Evolutionary conservation across 64 coral and sea anemone genomes (phyloP), one percentile per base, ranked within the genome.

Genomic region (Montipora capricornis): DNA sequence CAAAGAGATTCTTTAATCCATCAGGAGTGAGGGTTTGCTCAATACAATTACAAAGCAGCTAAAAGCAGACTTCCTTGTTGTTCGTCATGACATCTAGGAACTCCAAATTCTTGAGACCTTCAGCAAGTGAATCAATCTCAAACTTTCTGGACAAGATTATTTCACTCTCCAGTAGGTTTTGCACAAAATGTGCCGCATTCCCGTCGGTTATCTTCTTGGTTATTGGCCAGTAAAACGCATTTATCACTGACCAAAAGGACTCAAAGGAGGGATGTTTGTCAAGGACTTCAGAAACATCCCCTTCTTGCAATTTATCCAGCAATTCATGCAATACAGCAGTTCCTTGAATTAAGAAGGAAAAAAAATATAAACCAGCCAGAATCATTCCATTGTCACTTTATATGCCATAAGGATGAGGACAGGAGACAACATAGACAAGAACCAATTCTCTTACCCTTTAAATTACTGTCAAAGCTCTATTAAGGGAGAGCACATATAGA

Each of bases 51-150:
- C 90, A 91, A 24, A 91, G 81, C 49, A 91, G 29, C 62, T 91
- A 74, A 66, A 16, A 91, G 68, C 90, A 91, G 15, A 91, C 77
- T 82, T 91, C 90, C 15, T 73, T 74, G 49, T 91, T 91, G 1
- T 91, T 75, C 82, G 59, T 91, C 12, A 91, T 91, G 49, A 91
- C 10, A 44, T 91, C 78, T 52, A 91, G 90, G 51, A 91, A 70
- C 12, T 79, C 89, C 89, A 81, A 47, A 44, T 73, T 59, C 44
- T 19, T 49, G 11, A 91, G 57, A 13, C 89, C 87, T 75, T 89
- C 74, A 89, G 69, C 78, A 19, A 91, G 60, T 68, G 79, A 79
- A 71, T 91, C 89, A 81, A 91, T 81, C 78, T 91, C 45, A 8
- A 67, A 91, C 79, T 81, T 91, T 50, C 89, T 80, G 44, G 79